Conservation (phyloP, 2,797 vertebrate species). For the Peromyscus eremicus region DNA sequence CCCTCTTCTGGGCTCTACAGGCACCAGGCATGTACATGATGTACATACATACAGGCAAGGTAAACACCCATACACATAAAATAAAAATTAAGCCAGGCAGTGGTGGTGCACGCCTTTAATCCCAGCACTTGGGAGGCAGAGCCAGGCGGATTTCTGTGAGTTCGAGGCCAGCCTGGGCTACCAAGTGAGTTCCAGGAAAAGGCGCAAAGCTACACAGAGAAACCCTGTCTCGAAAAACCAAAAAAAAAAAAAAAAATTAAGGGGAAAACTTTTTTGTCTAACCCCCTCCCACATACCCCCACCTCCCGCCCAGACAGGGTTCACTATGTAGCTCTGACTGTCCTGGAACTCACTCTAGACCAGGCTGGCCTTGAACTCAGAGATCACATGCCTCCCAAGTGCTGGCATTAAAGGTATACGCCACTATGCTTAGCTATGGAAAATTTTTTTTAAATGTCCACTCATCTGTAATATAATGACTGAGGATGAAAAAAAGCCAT, state of each 20-base stretch:
- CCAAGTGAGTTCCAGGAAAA: too few relatives aligned
- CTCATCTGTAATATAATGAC: not conserved
- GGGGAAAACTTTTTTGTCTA: not conserved
- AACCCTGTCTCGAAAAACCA: too few relatives aligned
- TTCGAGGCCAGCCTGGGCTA: too few relatives aligned
- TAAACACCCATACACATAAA: not conserved
- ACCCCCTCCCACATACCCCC: too few relatives aligned
- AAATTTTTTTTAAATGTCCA: not conserved
- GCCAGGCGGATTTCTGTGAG: too few relatives aligned
- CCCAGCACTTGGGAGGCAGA: too few relatives aligned
- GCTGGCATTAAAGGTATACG: not conserved
- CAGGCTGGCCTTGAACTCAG: not conserved
- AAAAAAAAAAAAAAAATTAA: not conserved
- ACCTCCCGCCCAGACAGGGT: not conserved
- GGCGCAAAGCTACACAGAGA: too few relatives aligned
- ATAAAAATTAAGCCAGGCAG: not conserved
- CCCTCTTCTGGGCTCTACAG: not conserved
- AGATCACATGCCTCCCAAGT: not conserved
- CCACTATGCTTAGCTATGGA: too few relatives aligned
- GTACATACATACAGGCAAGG: too few relatives aligned
- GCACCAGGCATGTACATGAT: too few relatives aligned
- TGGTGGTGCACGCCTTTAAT: too few relatives aligned
- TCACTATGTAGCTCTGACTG: not conserved
- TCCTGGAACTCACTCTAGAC: not conserved
- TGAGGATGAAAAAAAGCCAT: constrained; percentile 44